Evolutionary conservation across 2,113 vertebrate species (phyloP).

Genomic region (Oryzias celebensis): DNA sequence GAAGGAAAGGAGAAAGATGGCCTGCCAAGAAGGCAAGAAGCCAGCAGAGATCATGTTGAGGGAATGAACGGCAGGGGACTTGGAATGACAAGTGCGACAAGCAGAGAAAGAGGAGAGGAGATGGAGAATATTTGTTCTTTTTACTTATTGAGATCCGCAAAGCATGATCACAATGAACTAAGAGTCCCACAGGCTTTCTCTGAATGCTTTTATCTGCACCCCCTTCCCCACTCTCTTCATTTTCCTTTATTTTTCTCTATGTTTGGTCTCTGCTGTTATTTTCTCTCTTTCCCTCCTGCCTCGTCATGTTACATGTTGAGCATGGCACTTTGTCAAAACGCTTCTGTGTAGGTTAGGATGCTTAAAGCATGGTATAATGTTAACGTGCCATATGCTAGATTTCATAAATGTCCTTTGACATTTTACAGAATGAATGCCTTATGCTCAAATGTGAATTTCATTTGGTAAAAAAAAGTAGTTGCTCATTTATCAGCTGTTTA

Average conservation of each 20-base stretch:
- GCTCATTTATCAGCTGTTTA: slow-evolving; percentile 12
- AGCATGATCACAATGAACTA: slow-evolving; percentile 43
- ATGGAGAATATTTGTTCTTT: slow-evolving; percentile 63
- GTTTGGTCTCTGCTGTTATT: slow-evolving; percentile 27
- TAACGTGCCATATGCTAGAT: slow-evolving; percentile 11
- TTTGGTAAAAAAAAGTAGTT: slow-evolving; percentile 1
- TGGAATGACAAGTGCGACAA: slow-evolving; percentile 49
- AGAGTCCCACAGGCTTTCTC: slow-evolving; percentile 37
- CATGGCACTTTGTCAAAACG: slow-evolving; percentile 32
- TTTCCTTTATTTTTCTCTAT: slow-evolving; percentile 13
- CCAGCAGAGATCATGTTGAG: slow-evolving; percentile 62
- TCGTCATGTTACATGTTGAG: slow-evolving; percentile 27
- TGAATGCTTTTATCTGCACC: slow-evolving; percentile 20
- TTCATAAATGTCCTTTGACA: slow-evolving; percentile 2
- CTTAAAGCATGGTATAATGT: slow-evolving; percentile 21
- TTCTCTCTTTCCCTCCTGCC: slow-evolving; percentile 5
- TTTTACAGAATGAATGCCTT: slow-evolving; percentile 22
- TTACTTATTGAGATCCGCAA: slow-evolving; percentile 68
- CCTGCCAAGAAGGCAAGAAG: slow-evolving; percentile 56
- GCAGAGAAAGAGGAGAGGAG: slow-evolving; percentile 45
- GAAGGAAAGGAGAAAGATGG: slow-evolving; percentile 39
- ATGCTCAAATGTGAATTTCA: slow-evolving; percentile 19
- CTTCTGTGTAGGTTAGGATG: slow-evolving; percentile 34
- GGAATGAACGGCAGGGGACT: slow-evolving; percentile 47
- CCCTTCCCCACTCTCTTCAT: slow-evolving; percentile 25